Conservation (phyloP, 2,113 vertebrate genomes). For the Gasterosteus nipponicus region DNA sequence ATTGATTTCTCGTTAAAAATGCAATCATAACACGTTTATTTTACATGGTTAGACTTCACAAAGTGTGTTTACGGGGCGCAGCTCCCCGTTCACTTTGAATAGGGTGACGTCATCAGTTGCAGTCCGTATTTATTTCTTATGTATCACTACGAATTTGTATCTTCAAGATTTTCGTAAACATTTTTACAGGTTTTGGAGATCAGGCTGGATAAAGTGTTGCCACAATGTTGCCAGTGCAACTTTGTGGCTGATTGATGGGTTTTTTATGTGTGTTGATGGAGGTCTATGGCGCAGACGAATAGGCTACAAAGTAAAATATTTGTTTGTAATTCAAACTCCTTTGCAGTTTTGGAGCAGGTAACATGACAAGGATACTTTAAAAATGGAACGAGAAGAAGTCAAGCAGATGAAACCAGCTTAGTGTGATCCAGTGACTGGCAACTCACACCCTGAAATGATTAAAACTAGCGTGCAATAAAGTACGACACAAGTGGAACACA, state of each 20-base stretch:
- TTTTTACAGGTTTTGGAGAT: too few relatives aligned
- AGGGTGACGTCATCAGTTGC: too few relatives aligned
- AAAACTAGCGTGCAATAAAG: not conserved
- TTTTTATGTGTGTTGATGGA: not conserved
- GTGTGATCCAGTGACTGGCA: conserved; percentile 3
- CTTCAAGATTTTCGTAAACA: too few relatives aligned
- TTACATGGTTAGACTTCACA: too few relatives aligned
- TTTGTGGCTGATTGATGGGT: not conserved
- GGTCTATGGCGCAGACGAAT: not conserved
- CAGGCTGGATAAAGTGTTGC: too few relatives aligned
- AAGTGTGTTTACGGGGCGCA: too few relatives aligned
- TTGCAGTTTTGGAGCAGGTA: not conserved
- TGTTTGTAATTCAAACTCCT: not conserved
- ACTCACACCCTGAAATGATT: conserved; percentile 12
- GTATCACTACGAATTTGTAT: too few relatives aligned
- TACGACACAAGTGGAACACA: not conserved
- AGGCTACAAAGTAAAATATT: not conserved
- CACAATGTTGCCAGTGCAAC: not conserved
- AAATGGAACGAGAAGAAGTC: not conserved
- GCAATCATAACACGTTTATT: too few relatives aligned
- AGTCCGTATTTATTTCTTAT: too few relatives aligned
- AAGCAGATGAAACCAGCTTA: not conserved
- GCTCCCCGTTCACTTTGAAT: too few relatives aligned
- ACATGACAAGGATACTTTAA: conserved; percentile 1
- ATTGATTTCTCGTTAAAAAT: too few relatives aligned